Conservation (phyloP, 2,113 vertebrate genomes). For the Ceyx cyanopectus region DNA sequence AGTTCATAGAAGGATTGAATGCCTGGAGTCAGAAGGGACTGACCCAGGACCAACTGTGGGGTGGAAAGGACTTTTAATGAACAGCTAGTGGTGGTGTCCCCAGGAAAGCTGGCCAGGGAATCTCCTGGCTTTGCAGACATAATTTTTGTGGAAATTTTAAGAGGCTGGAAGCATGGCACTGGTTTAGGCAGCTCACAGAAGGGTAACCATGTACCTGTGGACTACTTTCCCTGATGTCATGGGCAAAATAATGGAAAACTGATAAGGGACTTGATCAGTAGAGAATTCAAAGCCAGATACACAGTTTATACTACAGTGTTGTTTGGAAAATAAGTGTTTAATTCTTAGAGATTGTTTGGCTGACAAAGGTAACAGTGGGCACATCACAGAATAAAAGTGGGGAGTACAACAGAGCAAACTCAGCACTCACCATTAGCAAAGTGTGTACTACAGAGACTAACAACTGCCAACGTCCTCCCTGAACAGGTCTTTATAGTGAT, state of each 20-base stretch:
- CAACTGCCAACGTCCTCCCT: not conserved
- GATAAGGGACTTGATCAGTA: not conserved
- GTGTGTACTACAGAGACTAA: fast-evolving
- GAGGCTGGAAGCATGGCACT: not conserved
- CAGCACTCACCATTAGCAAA: not conserved
- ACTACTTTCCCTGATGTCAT: not conserved
- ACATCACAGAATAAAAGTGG: not conserved
- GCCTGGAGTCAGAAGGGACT: not conserved
- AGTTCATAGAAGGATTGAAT: not conserved
- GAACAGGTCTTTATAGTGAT: not conserved
- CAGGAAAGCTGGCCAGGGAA: not conserved
- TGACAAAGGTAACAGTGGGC: not conserved
- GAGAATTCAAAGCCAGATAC: not conserved
- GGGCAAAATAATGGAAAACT: not conserved
- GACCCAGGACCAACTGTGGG: not conserved
- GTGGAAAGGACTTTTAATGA: not conserved
- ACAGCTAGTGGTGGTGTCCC: not conserved
- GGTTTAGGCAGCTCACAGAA: not conserved
- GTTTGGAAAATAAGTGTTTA: not conserved
- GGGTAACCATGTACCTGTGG: not conserved
- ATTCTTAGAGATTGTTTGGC: not conserved
- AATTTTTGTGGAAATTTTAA: not conserved
- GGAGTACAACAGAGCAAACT: not conserved
- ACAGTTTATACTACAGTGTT: not conserved
- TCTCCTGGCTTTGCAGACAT: not conserved